Evolutionary conservation across 2,888 invertebrate species (phyloP), one percentile per base, ranked within the genome.

Genomic region (Nesidiocoris tenuis): DNA sequence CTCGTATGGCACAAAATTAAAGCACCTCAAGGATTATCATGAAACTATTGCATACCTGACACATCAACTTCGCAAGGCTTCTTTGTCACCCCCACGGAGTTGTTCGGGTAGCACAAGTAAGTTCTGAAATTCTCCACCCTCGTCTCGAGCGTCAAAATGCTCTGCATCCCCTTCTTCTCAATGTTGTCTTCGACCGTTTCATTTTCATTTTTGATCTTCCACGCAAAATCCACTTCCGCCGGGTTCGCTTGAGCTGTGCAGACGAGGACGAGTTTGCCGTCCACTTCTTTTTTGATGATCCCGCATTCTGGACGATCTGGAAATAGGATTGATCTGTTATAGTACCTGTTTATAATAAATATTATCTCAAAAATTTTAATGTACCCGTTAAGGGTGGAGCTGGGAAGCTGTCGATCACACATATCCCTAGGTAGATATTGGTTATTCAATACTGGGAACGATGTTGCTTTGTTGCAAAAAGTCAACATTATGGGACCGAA

Each of bases 171-270:
- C 72, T 86, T 85, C 76, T 85, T 85, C 59, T 84, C 83, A 80
- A 86, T 84, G 80, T 89, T 88, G 1, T 88, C 88, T 77, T 86
- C 85, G 7, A 90, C 85, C 12, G 91, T 91, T 84, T 93, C 92
- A 83, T 95, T 94, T 82, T 91, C 91, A 81, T 90, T 92, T 84
- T 93, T 93, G 78, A 94, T 87, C 81, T 89, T 90, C 95, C 96
- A 96, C 25, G 87, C 87, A 85, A 94, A 96, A 76, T 89, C 87
- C 80, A 91, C 91, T 80, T 90, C 87, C 63, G 86, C 85, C 0
- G 96, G 95, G 84, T 95, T 95, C 18, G 94, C 93, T 76, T 87
- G 86, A 0, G 93, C 94, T 21, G 90, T 90, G 84, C 96, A 96
- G 56, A 92, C 88, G 71, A 95, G 85, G 74, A 91, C 90, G 82